A percentile compares a stretch with the other conserved stretches of the same genome.
phyloP scores from a whole-genome alignment of 1,140 invertebrate genomes.

The Leptinotarsa defecta region DNA sequence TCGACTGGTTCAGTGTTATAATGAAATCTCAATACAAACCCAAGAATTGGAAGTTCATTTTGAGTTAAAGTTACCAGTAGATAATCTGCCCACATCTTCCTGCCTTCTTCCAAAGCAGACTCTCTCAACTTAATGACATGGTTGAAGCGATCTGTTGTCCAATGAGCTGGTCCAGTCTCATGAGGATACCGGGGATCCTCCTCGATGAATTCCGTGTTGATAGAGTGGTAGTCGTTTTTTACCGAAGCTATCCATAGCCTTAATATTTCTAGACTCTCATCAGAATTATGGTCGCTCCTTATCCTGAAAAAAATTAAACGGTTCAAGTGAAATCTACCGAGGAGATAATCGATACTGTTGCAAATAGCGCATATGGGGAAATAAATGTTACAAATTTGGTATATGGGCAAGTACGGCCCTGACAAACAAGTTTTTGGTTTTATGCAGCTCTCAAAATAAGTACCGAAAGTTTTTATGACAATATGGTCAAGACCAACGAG shows the following conservation, averaged over 20 bases:
- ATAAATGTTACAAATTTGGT: not conserved
- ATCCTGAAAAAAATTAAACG: slow-evolving; percentile 69
- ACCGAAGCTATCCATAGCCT: slow-evolving; percentile 72
- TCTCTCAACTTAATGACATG: slow-evolving; percentile 85
- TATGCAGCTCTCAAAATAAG: too few species aligned
- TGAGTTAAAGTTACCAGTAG: slow-evolving; percentile 66
- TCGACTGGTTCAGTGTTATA: too few species aligned
- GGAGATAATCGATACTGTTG: not conserved
- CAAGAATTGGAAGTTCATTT: too few species aligned
- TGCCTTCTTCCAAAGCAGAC: slow-evolving; percentile 72
- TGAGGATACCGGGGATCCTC: slow-evolving; percentile 57
- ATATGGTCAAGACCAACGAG: too few species aligned
- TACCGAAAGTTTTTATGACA: too few species aligned
- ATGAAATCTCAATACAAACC: too few species aligned
- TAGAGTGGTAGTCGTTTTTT: slow-evolving; percentile 70
- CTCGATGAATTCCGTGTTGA: slow-evolving; percentile 68
- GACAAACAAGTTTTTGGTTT: not conserved
- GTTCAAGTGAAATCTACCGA: not conserved
- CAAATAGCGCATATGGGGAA: not conserved
- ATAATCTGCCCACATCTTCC: slow-evolving; percentile 82
- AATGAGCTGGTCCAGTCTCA: slow-evolving; percentile 72
- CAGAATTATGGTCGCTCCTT: slow-evolving; percentile 85
- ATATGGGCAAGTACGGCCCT: not conserved
- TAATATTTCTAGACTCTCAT: slow-evolving; percentile 75
- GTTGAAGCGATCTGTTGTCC: slow-evolving; percentile 75